These are phyloP conservation scores for Clunio marinus DNA, from an alignment of 2,888 invertebrate genomes.

Conservation along the genomic window DNA sequence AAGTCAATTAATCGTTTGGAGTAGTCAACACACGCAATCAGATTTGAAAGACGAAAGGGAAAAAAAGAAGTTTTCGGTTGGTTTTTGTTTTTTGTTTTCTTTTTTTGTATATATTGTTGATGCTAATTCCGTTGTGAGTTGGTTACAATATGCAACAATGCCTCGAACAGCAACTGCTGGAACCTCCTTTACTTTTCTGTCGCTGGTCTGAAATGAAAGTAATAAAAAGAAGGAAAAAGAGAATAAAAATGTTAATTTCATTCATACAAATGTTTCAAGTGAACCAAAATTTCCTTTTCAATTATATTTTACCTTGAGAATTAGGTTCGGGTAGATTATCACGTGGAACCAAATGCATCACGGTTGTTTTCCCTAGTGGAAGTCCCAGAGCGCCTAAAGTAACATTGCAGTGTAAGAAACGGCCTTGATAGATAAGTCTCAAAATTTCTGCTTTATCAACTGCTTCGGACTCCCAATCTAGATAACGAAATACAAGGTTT, in stretches of 20 bases:
- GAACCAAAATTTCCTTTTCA: conserved; percentile 16
- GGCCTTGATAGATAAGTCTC: conserved; percentile 98
- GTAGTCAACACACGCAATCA: background rate
- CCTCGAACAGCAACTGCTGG: conserved; percentile 90
- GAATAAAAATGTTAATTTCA: too few relatives aligned
- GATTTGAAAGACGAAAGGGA: conserved; percentile 6
- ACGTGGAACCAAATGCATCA: conserved; percentile 99
- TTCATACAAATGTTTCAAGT: background rate
- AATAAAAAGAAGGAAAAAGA: conserved; percentile 37
- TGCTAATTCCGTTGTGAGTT: conserved; percentile 41
- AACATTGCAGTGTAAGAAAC: conserved; percentile 98
- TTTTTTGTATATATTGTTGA: conserved; percentile 7
- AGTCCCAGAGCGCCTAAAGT: conserved; percentile 96
- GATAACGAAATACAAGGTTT: conserved; percentile 48
- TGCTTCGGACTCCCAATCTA: conserved; percentile 95
- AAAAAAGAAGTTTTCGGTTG: conserved; percentile 12
- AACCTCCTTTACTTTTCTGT: conserved; percentile 92
- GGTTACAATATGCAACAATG: conserved; percentile 90
- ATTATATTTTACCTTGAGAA: conserved; percentile 70
- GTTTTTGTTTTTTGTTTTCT: background rate
- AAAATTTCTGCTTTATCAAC: conserved; percentile 96
- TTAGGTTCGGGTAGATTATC: conserved; percentile 99
- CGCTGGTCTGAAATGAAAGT: conserved; percentile 75
- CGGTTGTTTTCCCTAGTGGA: conserved; percentile 95
- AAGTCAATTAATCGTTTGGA: background rate